Evolutionary conservation across 2,797 vertebrate species (phyloP).

Genomic region (Vultur gryphus): DNA sequence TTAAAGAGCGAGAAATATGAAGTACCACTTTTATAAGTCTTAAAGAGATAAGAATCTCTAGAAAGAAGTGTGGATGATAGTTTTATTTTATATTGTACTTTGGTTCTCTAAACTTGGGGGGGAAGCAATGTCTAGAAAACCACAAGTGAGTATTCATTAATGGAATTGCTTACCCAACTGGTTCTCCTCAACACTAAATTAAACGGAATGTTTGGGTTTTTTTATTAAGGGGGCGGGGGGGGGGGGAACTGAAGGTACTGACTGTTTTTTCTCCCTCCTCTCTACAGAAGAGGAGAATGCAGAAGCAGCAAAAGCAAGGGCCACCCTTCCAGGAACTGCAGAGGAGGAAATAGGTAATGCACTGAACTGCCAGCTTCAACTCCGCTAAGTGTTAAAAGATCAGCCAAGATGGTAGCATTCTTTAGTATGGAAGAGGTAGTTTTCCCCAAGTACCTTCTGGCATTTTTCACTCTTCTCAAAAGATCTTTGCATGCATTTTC

Average conservation of each 20-base stretch:
- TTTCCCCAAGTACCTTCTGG: neutral
- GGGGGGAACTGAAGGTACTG: neutral
- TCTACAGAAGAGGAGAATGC: conserved; percentile 73
- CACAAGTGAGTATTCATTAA: neutral
- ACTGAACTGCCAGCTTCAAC: neutral
- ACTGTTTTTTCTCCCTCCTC: neutral
- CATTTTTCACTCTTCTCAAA: neutral
- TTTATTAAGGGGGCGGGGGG: neutral
- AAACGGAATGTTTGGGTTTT: neutral
- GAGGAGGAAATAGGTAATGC: conserved; percentile 74
- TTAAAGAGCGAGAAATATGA: neutral
- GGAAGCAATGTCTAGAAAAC: neutral
- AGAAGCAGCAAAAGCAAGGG: conserved; percentile 76
- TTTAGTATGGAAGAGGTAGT: neutral
- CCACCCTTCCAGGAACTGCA: conserved; percentile 72
- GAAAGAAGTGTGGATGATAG: neutral
- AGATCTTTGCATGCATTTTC: neutral
- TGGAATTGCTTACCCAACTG: neutral
- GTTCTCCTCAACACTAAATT: neutral
- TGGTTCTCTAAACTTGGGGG: neutral
- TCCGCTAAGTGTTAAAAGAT: neutral
- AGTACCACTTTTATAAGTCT: neutral
- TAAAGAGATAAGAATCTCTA: neutral
- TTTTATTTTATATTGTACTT: neutral
- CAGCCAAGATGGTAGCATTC: neutral